phyloP scores from a whole-genome alignment of 2,797 vertebrate genomes.

The Chiroxiphia lanceolata region DNA sequence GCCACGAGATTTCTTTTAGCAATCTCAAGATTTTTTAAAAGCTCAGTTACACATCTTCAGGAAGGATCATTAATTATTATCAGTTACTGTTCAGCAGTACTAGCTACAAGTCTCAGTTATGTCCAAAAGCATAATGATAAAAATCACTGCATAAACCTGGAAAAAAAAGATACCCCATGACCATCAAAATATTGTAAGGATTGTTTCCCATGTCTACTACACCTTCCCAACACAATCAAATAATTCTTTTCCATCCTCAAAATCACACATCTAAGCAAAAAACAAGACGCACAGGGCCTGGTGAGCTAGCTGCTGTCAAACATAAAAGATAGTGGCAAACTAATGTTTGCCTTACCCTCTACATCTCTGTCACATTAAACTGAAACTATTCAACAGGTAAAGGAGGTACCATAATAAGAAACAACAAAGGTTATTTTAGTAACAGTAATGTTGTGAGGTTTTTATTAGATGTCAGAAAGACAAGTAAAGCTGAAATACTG shows the following conservation, averaged over 20 bases:
- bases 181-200: neutral
- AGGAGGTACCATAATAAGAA: neutral
- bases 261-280: neutral
- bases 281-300: neutral
- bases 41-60: neutral
- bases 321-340: neutral
- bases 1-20: neutral
- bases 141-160: neutral
- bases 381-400: constrained; percentile 6
- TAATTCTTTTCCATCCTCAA: neutral
- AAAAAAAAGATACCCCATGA: neutral
- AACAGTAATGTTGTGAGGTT: neutral
- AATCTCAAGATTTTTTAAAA: constrained; percentile 1
- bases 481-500: neutral
- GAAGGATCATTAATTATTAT: neutral
- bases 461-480: neutral
- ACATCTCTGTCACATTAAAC: neutral
- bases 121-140: neutral
- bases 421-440: neutral
- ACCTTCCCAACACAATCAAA: neutral
- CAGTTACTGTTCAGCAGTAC: neutral
- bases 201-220: neutral
- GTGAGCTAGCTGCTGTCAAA: neutral
- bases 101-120: neutral
- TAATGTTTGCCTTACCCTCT: neutral